phyloP scores from a whole-genome alignment of 2,113 vertebrate genomes.

The Dendropsophus ebraccatus region DNA sequence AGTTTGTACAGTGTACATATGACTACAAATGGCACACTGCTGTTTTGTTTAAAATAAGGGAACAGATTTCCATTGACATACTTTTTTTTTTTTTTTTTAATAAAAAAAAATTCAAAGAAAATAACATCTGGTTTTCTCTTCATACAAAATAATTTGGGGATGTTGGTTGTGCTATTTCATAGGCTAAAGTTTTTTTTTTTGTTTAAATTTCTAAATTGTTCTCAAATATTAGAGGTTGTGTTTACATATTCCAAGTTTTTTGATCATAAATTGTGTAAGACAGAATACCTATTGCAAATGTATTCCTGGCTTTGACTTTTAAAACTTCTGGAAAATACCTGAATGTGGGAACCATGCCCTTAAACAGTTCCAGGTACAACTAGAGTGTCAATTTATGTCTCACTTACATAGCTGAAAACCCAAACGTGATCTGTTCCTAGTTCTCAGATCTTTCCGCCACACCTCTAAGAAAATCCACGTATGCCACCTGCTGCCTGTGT shows the following conservation, averaged over 20 bases:
- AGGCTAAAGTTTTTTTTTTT: too few species aligned
- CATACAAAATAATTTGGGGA: background rate
- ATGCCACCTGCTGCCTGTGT: background rate
- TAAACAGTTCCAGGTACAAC: background rate
- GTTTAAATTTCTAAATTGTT: too few species aligned
- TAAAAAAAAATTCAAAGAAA: slow-evolving; percentile 68
- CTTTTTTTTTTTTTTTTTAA: slow-evolving; percentile 66
- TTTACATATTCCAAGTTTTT: too few species aligned
- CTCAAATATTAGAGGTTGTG: too few species aligned
- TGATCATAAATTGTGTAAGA: too few species aligned
- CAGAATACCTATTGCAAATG: too few species aligned
- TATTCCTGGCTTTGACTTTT: too few species aligned
- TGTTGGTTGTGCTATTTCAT: background rate
- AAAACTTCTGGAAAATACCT: too few species aligned
- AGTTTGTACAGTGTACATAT: slow-evolving; percentile 84
- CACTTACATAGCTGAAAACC: background rate
- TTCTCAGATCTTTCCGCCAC: background rate
- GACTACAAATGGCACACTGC: slow-evolving; percentile 76
- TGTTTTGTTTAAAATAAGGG: slow-evolving; percentile 66
- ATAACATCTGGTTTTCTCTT: slow-evolving; percentile 8
- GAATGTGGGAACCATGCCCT: too few species aligned
- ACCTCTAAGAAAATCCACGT: background rate
- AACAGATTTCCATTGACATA: slow-evolving; percentile 63
- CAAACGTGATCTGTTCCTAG: background rate
- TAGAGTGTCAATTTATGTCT: background rate